phyloP scores from a whole-genome alignment of 1,140 invertebrate species.

The Ephestia elutella region DNA sequence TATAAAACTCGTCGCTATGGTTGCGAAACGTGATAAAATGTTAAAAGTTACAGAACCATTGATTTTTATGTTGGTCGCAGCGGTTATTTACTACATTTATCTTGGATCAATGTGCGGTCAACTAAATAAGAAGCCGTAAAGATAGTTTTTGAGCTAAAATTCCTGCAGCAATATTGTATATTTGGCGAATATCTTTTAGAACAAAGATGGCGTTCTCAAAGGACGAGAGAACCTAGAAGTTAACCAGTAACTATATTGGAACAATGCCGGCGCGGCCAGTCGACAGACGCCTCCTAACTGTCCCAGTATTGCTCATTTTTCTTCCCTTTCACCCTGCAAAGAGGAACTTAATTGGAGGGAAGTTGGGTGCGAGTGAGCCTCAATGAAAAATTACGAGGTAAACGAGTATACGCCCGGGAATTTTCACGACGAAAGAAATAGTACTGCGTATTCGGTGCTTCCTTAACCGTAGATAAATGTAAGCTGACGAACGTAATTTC shows the following conservation, averaged over 20 bases:
- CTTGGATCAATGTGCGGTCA: too few species aligned
- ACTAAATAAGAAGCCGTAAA: too few species aligned
- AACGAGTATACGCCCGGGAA: constrained; percentile 64
- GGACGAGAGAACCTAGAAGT: neutral
- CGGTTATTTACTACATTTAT: too few species aligned
- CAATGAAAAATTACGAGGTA: constrained; percentile 73
- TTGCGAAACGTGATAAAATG: too few species aligned
- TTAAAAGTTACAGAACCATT: too few species aligned
- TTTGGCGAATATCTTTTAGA: too few species aligned
- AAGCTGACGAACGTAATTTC: constrained; percentile 44
- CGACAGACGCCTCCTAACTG: constrained; percentile 22
- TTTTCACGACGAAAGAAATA: constrained; percentile 54
- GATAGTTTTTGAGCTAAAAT: too few species aligned
- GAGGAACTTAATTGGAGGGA: constrained; percentile 73
- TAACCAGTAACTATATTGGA: constrained; percentile 9
- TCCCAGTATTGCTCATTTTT: constrained; percentile 50
- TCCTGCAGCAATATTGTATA: too few species aligned
- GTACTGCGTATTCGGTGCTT: constrained; percentile 35
- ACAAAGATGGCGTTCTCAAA: too few species aligned
- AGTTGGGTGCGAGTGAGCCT: constrained; percentile 56
- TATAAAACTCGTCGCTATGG: too few species aligned
- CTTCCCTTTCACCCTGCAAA: constrained; percentile 58
- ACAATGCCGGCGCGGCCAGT: constrained; percentile 22
- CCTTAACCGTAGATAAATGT: constrained; percentile 43
- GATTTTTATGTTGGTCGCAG: too few species aligned